Conservation (phyloP, 1,140 invertebrate genomes). For the Dysdera silvatica region DNA sequence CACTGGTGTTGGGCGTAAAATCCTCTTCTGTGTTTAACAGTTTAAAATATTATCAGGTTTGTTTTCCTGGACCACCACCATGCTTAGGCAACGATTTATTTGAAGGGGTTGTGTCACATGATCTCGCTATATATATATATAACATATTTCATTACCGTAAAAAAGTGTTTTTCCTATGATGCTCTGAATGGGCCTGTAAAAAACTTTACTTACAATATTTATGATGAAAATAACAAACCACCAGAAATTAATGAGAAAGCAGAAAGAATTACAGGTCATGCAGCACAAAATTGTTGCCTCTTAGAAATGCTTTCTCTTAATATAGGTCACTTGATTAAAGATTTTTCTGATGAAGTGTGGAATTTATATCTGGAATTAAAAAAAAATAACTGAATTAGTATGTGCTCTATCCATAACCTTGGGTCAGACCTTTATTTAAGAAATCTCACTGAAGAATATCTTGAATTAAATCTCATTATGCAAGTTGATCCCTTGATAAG, state of each 20-base stretch:
- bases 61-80: not conserved
- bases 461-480: conserved; percentile 6
- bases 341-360: conserved; percentile 1
- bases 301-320: not conserved
- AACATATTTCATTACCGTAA: conserved; percentile 4
- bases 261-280: not conserved
- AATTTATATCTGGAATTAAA: not conserved
- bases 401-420: not conserved
- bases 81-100: conserved; percentile 6
- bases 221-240: conserved; percentile 1
- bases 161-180: not conserved
- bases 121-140: conserved; percentile 4
- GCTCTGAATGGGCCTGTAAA: not conserved
- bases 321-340: not conserved
- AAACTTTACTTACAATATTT: not conserved
- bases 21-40: not conserved
- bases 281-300: conserved; percentile 7
- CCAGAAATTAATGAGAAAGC: not conserved
- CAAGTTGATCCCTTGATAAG: conserved; percentile 36
- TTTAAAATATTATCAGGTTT: conserved; percentile 8
- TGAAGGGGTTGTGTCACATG: conserved; percentile 10
- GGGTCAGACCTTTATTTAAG: not conserved
- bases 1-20: not conserved
- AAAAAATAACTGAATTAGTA: not conserved
- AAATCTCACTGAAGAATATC: not conserved